Conservation (phyloP, 2,888 invertebrate species). For the Cataglyphis albicans region DNA sequence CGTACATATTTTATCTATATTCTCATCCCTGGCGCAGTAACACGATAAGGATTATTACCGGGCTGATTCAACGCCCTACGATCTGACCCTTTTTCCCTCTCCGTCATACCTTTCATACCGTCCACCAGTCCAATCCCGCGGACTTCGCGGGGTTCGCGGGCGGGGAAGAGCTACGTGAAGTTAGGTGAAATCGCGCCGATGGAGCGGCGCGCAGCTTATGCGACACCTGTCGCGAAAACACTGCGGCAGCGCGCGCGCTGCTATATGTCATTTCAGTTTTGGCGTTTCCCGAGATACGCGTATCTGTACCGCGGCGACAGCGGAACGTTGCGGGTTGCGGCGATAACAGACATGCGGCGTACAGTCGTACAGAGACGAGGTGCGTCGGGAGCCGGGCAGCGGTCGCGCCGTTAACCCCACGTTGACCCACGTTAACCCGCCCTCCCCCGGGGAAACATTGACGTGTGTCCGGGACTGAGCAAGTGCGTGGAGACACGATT, state of each 20-base stretch:
- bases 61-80: background rate
- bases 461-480: conserved; percentile 10
- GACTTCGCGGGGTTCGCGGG: too few relatives aligned
- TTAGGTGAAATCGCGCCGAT: conserved; percentile 1
- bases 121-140: too few relatives aligned
- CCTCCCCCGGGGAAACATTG: background rate
- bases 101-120: too few relatives aligned
- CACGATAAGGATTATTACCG: background rate
- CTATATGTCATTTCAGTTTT: conserved; percentile 77
- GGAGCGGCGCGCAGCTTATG: conserved; percentile 28
- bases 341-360: conserved; percentile 76
- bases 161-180: background rate
- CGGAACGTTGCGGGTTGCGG: conserved; percentile 14
- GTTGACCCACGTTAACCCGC: conserved; percentile 27
- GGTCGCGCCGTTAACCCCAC: conserved; percentile 49
- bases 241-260: conserved; percentile 52
- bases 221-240: conserved; percentile 77
- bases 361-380: conserved; percentile 64
- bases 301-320: conserved; percentile 53
- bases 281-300: conserved; percentile 70
- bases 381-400: conserved; percentile 66
- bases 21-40: background rate
- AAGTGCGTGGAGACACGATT: conserved; percentile 49
- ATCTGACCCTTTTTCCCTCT: background rate
- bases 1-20: background rate